Conservation (phyloP, 1,140 invertebrate species). For the Octopus sinensis region DNA sequence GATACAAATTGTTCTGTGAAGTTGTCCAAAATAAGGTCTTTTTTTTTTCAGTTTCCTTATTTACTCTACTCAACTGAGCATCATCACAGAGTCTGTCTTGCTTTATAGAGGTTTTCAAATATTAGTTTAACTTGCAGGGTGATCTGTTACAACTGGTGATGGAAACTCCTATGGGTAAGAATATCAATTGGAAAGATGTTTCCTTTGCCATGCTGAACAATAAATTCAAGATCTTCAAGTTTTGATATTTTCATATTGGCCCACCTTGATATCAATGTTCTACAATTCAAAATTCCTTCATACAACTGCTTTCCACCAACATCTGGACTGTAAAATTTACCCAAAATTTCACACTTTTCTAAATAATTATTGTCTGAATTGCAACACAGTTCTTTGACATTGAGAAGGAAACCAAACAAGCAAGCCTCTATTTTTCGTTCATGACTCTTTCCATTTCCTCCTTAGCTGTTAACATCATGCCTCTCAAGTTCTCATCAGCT, state of each 20-base stretch:
- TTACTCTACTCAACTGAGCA: background rate
- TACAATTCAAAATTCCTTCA: conserved; percentile 8
- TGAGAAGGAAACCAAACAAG: background rate
- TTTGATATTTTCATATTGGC: conserved; percentile 8
- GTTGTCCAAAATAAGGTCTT: background rate
- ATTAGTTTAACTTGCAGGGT: background rate
- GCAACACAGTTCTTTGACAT: conserved; percentile 3
- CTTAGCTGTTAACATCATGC: background rate
- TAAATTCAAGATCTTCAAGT: conserved; percentile 8
- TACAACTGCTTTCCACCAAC: conserved; percentile 4
- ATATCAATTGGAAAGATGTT: background rate
- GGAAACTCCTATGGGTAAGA: background rate
- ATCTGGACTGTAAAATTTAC: background rate
- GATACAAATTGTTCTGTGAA: background rate
- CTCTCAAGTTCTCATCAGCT: conserved; percentile 7
- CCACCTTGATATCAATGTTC: background rate
- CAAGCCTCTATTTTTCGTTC: too few species aligned
- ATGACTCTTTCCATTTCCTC: conserved; percentile 7
- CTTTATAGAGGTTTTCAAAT: background rate
- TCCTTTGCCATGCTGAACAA: background rate
- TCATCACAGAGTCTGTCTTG: conserved; percentile 1
- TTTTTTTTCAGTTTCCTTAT: background rate
- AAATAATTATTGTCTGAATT: background rate
- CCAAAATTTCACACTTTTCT: conserved; percentile 5
- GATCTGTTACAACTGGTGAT: conserved; percentile 4